These are phyloP conservation scores for Leucoptera coffeella DNA, from an alignment of 2,888 invertebrate genomes.

Conservation along the genomic window DNA sequence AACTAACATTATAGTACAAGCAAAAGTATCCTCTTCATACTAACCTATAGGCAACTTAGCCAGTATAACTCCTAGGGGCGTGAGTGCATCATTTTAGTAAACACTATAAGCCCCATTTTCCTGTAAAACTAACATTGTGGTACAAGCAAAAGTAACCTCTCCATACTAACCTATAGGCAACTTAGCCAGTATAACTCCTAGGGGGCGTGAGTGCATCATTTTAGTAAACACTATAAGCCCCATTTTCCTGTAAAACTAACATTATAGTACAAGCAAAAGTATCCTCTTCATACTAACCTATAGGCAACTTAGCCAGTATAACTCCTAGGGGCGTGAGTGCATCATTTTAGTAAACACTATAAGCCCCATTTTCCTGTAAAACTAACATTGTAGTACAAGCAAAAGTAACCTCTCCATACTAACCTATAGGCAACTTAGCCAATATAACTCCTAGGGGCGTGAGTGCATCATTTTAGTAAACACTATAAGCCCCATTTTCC, in stretches of 20 bases:
- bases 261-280: no score
- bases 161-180: constrained; percentile 66
- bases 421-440: constrained; percentile 82
- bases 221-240: constrained; percentile 77
- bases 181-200: constrained; percentile 89
- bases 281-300: constrained; percentile 47
- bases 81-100: constrained; percentile 80
- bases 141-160: no score
- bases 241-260: no score
- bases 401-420: no score
- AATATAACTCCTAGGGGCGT: constrained; percentile 91
- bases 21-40: no score
- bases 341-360: no score
- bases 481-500: no score
- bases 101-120: no score
- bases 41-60: constrained; percentile 82
- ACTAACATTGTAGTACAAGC: no score
- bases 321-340: constrained; percentile 90
- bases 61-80: constrained; percentile 87
- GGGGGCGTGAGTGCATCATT: constrained; percentile 85
- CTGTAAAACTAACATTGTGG: no score
- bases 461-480: constrained; percentile 80
- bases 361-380: no score
- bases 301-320: constrained; percentile 89
- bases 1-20: no score